Percentiles rank a stretch among this genome's conserved stretches.
Conservation (phyloP, 2,797 vertebrate genomes). For the Sebastes taczanowskii region DNA sequence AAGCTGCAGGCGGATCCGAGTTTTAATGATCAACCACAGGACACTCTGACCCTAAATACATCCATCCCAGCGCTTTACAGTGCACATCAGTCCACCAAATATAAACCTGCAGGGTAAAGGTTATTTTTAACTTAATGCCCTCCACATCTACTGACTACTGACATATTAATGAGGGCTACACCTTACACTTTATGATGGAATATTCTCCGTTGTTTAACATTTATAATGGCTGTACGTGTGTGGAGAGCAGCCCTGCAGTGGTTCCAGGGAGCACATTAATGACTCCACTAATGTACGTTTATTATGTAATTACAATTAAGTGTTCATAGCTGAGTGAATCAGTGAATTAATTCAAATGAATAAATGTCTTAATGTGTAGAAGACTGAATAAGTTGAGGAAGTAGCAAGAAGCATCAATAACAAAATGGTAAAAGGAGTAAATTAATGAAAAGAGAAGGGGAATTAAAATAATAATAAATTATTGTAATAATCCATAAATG, state of each 20-base stretch:
- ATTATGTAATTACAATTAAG: slow-evolving; percentile 21
- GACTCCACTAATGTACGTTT: not conserved
- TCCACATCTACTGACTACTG: not conserved
- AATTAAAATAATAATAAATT: not conserved
- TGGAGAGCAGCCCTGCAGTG: not conserved
- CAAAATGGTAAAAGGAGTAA: not conserved
- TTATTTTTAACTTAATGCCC: slow-evolving; percentile 32
- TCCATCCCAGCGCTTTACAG: not conserved
- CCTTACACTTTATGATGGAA: not conserved
- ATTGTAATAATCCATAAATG: not conserved
- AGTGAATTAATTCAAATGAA: not conserved
- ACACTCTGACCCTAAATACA: slow-evolving; percentile 28
- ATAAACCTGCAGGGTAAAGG: slow-evolving; percentile 14
- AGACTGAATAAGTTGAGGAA: not conserved
- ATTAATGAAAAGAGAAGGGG: not conserved
- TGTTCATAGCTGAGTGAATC: not conserved
- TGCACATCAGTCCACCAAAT: slow-evolving; percentile 20
- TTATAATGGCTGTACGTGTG: not conserved
- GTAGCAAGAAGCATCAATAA: not conserved
- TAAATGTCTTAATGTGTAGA: not conserved
- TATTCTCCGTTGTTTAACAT: not conserved
- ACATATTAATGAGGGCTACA: not conserved
- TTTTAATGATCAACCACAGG: slow-evolving; percentile 46
- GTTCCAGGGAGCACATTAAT: slow-evolving; percentile 9
- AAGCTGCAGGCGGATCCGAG: slow-evolving; percentile 44